A percentile compares a stretch with the other conserved stretches of the same genome.
Evolutionary conservation across 1,140 invertebrate genomes (phyloP).

Genomic region (Teleopsis dalmanni): DNA sequence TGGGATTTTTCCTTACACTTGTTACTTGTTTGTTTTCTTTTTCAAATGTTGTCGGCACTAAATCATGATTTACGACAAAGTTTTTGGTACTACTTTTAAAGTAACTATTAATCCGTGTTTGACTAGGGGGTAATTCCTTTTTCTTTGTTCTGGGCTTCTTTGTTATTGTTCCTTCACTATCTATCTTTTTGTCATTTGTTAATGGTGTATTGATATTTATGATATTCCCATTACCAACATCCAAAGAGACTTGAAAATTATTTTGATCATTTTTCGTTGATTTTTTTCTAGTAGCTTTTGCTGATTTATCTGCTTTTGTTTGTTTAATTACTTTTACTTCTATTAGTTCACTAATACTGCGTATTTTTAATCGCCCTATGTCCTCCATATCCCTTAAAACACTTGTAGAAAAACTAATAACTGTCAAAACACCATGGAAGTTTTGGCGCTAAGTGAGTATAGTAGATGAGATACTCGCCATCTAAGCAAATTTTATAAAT

Average conservation of each 20-base stretch:
- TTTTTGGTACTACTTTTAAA: conserved; percentile 29
- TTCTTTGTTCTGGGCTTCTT: background rate
- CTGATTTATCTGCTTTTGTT: background rate
- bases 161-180: background rate
- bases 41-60: background rate
- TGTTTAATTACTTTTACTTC: background rate
- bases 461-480: too few species aligned
- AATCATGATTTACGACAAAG: background rate
- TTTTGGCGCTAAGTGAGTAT: too few species aligned
- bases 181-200: background rate
- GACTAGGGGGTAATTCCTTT: conserved; percentile 24
- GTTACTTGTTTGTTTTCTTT: background rate
- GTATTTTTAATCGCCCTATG: background rate
- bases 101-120: conserved; percentile 28
- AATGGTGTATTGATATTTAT: background rate
- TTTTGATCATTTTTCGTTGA: too few species aligned
- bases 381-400: too few species aligned
- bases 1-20: background rate
- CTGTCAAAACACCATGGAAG: too few species aligned
- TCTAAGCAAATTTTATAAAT: too few species aligned
- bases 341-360: background rate
- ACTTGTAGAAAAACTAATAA: too few species aligned
- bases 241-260: too few species aligned
- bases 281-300: conserved; percentile 1
- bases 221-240: background rate